A percentile compares a stretch with the other conserved stretches of the same genome.
Conservation (phyloP, 2,113 vertebrate genomes). For the Microtus ochrogaster region DNA sequence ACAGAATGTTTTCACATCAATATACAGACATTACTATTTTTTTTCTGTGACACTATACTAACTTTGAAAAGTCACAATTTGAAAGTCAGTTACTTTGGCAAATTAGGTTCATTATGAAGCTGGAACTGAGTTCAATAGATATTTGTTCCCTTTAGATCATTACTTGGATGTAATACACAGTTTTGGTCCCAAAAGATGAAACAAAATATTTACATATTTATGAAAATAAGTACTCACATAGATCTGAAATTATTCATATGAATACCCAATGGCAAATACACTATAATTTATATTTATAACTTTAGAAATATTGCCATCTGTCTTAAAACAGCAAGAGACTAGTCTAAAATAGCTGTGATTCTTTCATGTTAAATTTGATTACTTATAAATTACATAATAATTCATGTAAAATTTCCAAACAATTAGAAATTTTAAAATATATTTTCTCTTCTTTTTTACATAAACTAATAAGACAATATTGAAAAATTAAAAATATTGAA, state of each 20-base stretch:
- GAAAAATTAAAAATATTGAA: not conserved
- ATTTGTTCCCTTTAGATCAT: slow-evolving; percentile 65
- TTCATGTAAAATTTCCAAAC: slow-evolving; percentile 74
- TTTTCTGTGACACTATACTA: not conserved
- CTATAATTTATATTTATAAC: slow-evolving; percentile 85
- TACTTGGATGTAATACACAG: slow-evolving; percentile 72
- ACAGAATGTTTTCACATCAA: not conserved
- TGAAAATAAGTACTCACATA: slow-evolving; percentile 79
- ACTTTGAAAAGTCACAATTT: slow-evolving; percentile 58
- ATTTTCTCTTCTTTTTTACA: slow-evolving; percentile 21
- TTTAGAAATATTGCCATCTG: slow-evolving; percentile 81
- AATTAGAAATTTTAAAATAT: slow-evolving; percentile 8
- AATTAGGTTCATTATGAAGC: slow-evolving; percentile 70
- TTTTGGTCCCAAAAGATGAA: slow-evolving; percentile 79
- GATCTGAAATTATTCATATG: slow-evolving; percentile 75
- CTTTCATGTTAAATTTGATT: slow-evolving; percentile 79
- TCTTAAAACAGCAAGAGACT: slow-evolving; percentile 75
- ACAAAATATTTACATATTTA: slow-evolving; percentile 80
- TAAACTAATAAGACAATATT: not conserved
- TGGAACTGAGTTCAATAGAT: slow-evolving; percentile 58
- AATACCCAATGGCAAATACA: slow-evolving; percentile 80
- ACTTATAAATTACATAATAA: slow-evolving; percentile 74
- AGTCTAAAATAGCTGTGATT: slow-evolving; percentile 75
- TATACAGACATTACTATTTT: not conserved
- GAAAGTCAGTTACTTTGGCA: slow-evolving; percentile 70